phyloP scores from a whole-genome alignment of 2,888 invertebrate genomes.

The Biston stratarius region DNA sequence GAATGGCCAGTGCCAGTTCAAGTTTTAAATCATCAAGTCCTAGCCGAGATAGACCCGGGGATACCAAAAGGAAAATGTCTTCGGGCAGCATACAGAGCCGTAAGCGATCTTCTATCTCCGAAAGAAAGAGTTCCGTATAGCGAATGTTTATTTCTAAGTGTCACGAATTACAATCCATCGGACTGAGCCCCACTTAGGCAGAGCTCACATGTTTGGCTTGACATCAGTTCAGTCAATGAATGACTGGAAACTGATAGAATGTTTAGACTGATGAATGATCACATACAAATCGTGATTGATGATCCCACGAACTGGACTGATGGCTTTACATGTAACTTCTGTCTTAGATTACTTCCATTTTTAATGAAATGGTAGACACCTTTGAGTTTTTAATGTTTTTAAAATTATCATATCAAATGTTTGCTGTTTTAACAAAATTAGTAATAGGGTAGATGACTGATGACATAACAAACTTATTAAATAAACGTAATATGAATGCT shows the following conservation, averaged over 20 bases:
- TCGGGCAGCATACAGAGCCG: conserved; percentile 80
- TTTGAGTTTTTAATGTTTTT: conserved; percentile 31
- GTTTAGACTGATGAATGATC: background rate
- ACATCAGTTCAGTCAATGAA: background rate
- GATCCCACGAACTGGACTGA: background rate
- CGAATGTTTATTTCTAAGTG: conserved; percentile 44
- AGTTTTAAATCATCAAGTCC: conserved; percentile 64
- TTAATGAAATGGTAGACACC: background rate
- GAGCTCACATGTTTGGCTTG: background rate
- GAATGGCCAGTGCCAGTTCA: conserved; percentile 66
- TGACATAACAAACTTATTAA: too few relatives aligned
- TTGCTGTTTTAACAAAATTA: conserved; percentile 46
- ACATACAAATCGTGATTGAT: background rate
- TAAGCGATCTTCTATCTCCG: conserved; percentile 78
- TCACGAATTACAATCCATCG: background rate
- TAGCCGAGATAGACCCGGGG: conserved; percentile 60
- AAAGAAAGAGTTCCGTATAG: conserved; percentile 82
- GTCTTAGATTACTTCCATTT: background rate
- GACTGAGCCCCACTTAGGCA: conserved; percentile 23
- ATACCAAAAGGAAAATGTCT: conserved; percentile 80
- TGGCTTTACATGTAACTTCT: background rate
- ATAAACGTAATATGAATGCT: too few relatives aligned
- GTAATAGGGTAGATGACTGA: conserved; percentile 49
- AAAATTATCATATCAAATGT: conserved; percentile 59
- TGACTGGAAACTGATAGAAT: background rate